Percentiles rank a stretch among this genome's conserved stretches.
Conservation (phyloP, 92 coral and sea anemone genomes). For the Isaurus tuberculatus region DNA sequence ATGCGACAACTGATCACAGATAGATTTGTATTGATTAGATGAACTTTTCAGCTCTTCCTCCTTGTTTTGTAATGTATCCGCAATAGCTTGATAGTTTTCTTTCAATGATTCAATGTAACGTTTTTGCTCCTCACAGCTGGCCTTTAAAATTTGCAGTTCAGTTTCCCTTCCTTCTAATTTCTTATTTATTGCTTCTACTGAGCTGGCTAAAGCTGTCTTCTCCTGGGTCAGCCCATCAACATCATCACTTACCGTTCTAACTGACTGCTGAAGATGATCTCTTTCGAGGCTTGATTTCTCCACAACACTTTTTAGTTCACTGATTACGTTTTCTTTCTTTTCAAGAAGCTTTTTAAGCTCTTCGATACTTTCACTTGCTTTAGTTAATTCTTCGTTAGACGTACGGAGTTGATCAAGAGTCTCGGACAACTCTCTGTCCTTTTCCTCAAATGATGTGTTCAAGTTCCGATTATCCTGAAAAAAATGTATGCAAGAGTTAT, state of each 20-base stretch:
- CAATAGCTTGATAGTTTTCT: slow-evolving; percentile 59
- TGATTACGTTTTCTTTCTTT: slow-evolving; percentile 59
- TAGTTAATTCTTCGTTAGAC: slow-evolving; percentile 51
- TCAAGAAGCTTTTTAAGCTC: slow-evolving; percentile 63
- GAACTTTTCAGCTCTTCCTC: slow-evolving; percentile 78
- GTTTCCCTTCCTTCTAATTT: slow-evolving; percentile 10
- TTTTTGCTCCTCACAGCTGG: slow-evolving; percentile 60
- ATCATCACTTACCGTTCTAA: slow-evolving; percentile 6
- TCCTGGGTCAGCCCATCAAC: slow-evolving; percentile 37
- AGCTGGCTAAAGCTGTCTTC: slow-evolving; percentile 5
- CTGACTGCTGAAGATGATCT: slow-evolving; percentile 23
- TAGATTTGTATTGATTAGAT: neutral
- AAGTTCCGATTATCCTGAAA: slow-evolving; percentile 71
- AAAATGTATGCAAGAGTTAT: too few relatives aligned
- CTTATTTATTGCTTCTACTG: slow-evolving; percentile 26
- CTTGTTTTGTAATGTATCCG: slow-evolving; percentile 63
- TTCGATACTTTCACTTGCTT: slow-evolving; percentile 55
- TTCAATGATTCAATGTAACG: slow-evolving; percentile 50
- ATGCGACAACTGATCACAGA: slow-evolving; percentile 34
- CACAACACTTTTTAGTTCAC: slow-evolving; percentile 47
- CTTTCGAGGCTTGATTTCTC: slow-evolving; percentile 27
- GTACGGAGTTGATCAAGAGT: slow-evolving; percentile 55
- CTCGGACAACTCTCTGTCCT: slow-evolving; percentile 70
- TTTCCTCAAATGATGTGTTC: slow-evolving; percentile 87
- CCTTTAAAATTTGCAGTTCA: slow-evolving; percentile 49